These are phyloP conservation scores for Peromyscus polionotus DNA, from an alignment of 2,113 vertebrate species.

Conservation along the genomic window DNA sequence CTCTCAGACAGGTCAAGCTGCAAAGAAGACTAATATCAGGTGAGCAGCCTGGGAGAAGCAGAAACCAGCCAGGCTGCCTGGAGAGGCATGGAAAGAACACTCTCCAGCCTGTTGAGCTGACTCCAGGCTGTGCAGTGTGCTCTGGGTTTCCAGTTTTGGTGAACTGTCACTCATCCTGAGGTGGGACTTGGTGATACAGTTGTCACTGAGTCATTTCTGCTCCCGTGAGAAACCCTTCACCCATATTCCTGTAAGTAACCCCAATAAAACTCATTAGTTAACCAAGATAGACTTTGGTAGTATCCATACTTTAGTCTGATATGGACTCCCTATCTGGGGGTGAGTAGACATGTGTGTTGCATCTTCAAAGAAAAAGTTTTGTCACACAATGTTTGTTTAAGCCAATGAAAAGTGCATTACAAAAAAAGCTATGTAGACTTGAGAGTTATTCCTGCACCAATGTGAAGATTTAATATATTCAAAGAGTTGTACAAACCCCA, in stretches of 20 bases:
- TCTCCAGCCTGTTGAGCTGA: neutral
- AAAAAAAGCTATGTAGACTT: neutral
- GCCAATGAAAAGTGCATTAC: neutral
- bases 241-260: neutral
- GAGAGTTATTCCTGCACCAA: neutral
- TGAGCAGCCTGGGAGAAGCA: neutral
- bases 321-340: neutral
- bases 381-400: neutral
- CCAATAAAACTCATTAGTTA: neutral
- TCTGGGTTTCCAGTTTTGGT: neutral
- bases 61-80: neutral
- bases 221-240: neutral
- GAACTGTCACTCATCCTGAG: neutral
- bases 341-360: neutral
- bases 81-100: neutral
- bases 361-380: neutral
- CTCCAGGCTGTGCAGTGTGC: neutral
- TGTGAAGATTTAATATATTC: slow-evolving; percentile 20
- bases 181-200: no score
- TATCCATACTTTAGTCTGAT: neutral
- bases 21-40: neutral
- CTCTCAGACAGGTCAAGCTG: neutral
- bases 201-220: neutral
- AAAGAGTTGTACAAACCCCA: neutral
- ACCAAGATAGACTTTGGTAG: neutral